These are phyloP conservation scores for Folsomia candida DNA, from an alignment of 2,888 invertebrate genomes.

Conservation along the genomic window DNA sequence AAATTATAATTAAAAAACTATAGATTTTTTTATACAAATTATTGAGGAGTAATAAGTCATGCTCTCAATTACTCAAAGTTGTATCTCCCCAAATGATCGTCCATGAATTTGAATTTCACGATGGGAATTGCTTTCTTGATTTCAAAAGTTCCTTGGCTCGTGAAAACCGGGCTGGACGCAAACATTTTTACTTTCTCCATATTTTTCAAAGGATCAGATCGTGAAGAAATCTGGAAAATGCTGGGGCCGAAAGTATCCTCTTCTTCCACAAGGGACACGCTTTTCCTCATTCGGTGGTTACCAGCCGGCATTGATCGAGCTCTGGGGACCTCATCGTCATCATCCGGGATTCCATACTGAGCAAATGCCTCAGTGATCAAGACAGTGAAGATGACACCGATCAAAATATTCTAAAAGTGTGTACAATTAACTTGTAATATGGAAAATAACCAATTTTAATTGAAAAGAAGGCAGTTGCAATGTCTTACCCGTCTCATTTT, in stretches of 20 bases:
- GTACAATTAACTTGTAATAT: no score
- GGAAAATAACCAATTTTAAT: no score
- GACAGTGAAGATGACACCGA: no score
- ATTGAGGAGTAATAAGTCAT: no score
- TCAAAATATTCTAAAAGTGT: no score
- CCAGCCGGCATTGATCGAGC: no score
- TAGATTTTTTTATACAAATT: no score
- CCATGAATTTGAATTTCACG: constrained; percentile 32
- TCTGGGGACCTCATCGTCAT: constrained; percentile 24
- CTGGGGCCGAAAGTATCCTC: neutral
- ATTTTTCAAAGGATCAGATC: neutral
- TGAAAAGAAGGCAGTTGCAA: no score
- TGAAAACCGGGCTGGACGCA: neutral
- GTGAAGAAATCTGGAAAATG: neutral
- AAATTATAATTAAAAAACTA: neutral
- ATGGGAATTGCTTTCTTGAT: constrained; percentile 38
- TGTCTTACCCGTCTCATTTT: neutral
- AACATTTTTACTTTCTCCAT: neutral
- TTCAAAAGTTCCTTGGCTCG: neutral
- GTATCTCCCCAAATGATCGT: constrained; percentile 39
- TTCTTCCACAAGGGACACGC: no score
- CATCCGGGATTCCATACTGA: constrained; percentile 39
- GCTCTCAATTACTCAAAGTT: constrained; percentile 36
- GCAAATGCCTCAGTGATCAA: neutral
- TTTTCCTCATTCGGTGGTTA: no score